phyloP scores from a whole-genome alignment of 2,113 vertebrate genomes.

The Myanophis thanlyinensis region DNA sequence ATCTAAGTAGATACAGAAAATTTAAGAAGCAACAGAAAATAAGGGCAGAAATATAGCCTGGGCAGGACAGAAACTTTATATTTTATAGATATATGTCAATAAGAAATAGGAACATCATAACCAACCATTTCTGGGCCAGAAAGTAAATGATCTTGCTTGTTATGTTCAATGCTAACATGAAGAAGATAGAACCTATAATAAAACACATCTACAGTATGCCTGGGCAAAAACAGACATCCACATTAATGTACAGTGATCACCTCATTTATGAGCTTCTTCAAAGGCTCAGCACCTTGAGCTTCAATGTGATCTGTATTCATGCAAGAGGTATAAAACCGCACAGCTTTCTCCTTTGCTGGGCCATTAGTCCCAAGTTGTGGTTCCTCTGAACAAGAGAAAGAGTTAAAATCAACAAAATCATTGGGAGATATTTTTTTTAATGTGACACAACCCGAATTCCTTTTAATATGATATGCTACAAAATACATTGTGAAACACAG shows the following conservation, averaged over 20 bases:
- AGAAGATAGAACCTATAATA: not conserved
- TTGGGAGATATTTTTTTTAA: not conserved
- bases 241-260: conserved; percentile 60
- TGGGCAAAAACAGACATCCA: not conserved
- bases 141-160: not conserved
- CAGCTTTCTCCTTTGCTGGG: conserved; percentile 79
- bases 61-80: not conserved
- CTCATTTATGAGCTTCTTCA: conserved; percentile 79
- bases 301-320: conserved; percentile 79
- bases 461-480: not conserved
- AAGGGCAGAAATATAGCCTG: not conserved
- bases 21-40: not conserved
- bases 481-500: not conserved
- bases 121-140: not conserved
- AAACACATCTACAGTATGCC: not conserved
- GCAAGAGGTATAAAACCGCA: conserved; percentile 82
- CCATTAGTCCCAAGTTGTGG: conserved; percentile 20
- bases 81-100: not conserved
- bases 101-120: not conserved
- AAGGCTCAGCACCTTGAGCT: conserved; percentile 71
- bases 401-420: not conserved
- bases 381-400: conserved; percentile 64
- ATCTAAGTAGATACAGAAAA: not conserved
- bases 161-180: not conserved
- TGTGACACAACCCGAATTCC: not conserved